phyloP scores from a whole-genome alignment of 2,113 vertebrate genomes.

The Mus musculus region DNA sequence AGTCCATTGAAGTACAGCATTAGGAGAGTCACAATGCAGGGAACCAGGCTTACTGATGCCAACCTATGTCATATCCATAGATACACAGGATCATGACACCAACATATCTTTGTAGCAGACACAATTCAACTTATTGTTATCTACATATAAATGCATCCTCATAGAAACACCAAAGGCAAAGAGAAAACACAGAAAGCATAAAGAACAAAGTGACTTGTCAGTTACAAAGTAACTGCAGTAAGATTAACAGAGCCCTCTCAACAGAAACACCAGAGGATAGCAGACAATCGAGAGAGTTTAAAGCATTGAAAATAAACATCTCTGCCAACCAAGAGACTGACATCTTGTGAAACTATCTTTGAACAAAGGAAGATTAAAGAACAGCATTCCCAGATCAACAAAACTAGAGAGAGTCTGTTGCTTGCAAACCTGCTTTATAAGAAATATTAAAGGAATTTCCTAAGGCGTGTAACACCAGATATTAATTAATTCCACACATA shows the following conservation, averaged over 20 bases:
- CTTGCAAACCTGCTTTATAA: not conserved
- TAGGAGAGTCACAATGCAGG: not conserved
- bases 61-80: not conserved
- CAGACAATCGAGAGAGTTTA: not conserved
- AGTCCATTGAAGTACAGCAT: not conserved
- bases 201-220: constrained; percentile 13
- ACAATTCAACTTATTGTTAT: not conserved
- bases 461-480: not conserved
- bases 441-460: not conserved
- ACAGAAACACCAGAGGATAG: not conserved
- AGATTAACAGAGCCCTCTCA: constrained; percentile 19
- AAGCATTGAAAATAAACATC: not conserved
- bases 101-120: not conserved
- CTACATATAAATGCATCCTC: not conserved
- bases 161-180: constrained; percentile 16
- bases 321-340: not conserved
- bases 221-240: not conserved
- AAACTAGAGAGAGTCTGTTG: not conserved
- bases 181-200: not conserved
- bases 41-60: not conserved
- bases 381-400: not conserved
- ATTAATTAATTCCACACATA: not conserved
- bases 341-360: not conserved
- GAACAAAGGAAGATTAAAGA: constrained; percentile 3
- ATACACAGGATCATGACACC: not conserved